Percentiles rank a stretch among this genome's conserved stretches.
These are phyloP conservation scores for Acestrorhynchus altus DNA, from an alignment of 2,797 vertebrate species.

Conservation along the genomic window DNA sequence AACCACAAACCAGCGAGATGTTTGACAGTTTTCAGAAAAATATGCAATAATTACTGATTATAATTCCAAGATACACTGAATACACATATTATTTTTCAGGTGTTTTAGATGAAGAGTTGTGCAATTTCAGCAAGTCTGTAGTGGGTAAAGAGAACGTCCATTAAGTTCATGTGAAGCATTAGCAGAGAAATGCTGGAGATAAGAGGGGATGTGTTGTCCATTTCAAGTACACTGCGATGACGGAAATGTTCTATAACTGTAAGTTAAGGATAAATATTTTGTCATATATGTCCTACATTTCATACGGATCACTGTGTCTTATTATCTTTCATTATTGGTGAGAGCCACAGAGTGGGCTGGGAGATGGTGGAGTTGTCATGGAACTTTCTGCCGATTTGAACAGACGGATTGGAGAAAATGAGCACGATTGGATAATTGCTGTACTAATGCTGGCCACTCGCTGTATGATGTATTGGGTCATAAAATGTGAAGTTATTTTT, in stretches of 20 bases:
- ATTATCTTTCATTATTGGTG: background rate
- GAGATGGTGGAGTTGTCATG: background rate
- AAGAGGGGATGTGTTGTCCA: constrained; percentile 2
- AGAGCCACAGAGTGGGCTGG: background rate
- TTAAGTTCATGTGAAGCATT: constrained; percentile 1
- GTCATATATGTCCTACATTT: background rate
- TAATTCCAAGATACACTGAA: background rate
- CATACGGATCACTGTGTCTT: background rate
- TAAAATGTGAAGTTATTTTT: constrained; percentile 34
- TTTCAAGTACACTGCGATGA: constrained; percentile 1
- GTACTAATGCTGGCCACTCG: constrained; percentile 20
- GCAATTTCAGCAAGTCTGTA: background rate
- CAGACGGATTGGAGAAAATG: constrained; percentile 7
- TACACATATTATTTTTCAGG: background rate
- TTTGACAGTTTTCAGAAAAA: background rate
- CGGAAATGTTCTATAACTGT: background rate
- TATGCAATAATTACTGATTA: background rate
- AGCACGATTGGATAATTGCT: constrained; percentile 3
- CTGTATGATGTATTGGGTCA: constrained; percentile 13
- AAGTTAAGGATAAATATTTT: background rate
- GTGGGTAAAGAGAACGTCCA: constrained; percentile 1
- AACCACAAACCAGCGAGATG: background rate
- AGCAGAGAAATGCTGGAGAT: background rate
- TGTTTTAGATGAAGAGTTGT: background rate
- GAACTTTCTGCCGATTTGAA: background rate